Evolutionary conservation across 2,797 vertebrate genomes (phyloP).

Genomic region (Neosalanx taihuensis): DNA sequence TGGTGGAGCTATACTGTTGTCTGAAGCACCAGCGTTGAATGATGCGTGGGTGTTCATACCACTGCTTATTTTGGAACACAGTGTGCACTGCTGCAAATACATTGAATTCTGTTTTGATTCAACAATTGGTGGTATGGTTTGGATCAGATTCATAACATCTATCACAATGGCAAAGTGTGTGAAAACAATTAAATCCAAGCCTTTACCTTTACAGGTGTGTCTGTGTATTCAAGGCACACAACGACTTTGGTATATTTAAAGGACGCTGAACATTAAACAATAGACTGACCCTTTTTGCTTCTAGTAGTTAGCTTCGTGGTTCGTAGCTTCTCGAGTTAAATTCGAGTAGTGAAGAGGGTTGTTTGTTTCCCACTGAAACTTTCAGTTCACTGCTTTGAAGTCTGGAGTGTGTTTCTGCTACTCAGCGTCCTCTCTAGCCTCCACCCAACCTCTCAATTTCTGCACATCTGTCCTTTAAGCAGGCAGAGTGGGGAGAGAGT

Average conservation of each 20-base stretch:
- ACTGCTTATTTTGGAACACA: not conserved
- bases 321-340: too few relatives aligned
- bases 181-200: too few relatives aligned
- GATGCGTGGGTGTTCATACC: too few relatives aligned
- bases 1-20: constrained; percentile 1
- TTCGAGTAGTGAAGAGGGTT: not conserved
- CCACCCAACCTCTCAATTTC: not conserved
- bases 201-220: too few relatives aligned
- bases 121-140: too few relatives aligned
- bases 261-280: constrained; percentile 9
- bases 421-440: constrained; percentile 10
- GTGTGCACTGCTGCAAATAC: too few relatives aligned
- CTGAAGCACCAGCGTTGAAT: not conserved
- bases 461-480: constrained; percentile 4
- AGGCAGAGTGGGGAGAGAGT: not conserved
- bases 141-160: too few relatives aligned
- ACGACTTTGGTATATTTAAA: not conserved
- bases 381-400: too few relatives aligned
- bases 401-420: too few relatives aligned
- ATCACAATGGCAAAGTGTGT: too few relatives aligned
- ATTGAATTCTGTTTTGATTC: too few relatives aligned
- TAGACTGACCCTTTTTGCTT: not conserved
- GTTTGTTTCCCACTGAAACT: too few relatives aligned
- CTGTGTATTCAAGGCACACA: not conserved
- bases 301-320: not conserved